Conservation (phyloP, 2,113 vertebrate genomes). For the Caranx melampygus region DNA sequence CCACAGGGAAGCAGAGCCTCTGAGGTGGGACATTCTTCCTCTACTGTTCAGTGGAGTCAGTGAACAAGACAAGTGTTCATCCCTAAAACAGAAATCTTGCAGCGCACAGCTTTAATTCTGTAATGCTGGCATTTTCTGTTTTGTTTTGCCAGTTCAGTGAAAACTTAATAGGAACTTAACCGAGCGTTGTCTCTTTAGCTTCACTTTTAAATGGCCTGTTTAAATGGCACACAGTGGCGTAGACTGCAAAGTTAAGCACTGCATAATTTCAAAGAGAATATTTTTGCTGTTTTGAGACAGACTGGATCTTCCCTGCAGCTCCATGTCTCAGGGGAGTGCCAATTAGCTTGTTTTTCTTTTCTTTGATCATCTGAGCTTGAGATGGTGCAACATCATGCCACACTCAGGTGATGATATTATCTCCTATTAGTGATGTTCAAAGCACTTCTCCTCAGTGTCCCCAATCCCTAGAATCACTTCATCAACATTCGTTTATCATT, state of each 20-base stretch:
- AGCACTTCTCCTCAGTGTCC: not conserved
- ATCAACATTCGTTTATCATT: not conserved
- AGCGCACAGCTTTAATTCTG: slow-evolving; percentile 20
- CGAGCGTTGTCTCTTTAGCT: slow-evolving; percentile 15
- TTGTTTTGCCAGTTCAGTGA: slow-evolving; percentile 7
- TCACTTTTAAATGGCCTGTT: slow-evolving; percentile 30
- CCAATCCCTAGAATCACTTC: too few relatives aligned
- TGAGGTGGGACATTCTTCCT: not conserved
- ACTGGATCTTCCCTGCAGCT: slow-evolving; percentile 41
- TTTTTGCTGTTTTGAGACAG: slow-evolving; percentile 42
- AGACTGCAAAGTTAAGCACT: slow-evolving; percentile 21
- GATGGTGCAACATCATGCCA: slow-evolving; percentile 64
- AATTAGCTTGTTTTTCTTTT: slow-evolving; percentile 67
- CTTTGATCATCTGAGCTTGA: slow-evolving; percentile 62
- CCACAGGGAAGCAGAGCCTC: not conserved
- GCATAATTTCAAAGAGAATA: slow-evolving; percentile 66
- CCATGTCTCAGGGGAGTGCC: slow-evolving; percentile 46
- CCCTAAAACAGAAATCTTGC: slow-evolving; percentile 19
- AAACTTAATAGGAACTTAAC: slow-evolving; percentile 13
- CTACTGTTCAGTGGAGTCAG: not conserved
- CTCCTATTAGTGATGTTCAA: slow-evolving; percentile 4
- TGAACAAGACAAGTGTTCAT: slow-evolving; percentile 19
- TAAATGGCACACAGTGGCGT: slow-evolving; percentile 29
- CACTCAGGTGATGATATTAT: slow-evolving; percentile 44
- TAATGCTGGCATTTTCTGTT: slow-evolving; percentile 1